Percentiles rank a stretch among this genome's conserved stretches.
phyloP scores from a whole-genome alignment of 2,888 invertebrate genomes.

The Drosophila helvetica region DNA sequence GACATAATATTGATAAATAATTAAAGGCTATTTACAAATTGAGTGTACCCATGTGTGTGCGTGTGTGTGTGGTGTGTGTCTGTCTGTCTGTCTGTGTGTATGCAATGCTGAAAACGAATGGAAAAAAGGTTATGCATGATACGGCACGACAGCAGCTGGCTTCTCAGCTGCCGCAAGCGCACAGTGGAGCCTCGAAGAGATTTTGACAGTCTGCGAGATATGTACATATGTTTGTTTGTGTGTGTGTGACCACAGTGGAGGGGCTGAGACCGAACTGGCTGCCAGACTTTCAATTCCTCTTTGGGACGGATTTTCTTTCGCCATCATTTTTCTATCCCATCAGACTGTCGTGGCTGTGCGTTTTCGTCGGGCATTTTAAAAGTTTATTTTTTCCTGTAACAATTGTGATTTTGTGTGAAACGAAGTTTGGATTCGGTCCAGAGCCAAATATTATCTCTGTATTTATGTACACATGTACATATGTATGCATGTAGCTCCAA shows the following conservation, averaged over 20 bases:
- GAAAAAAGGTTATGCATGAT: conserved; percentile 41
- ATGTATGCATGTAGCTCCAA: neutral
- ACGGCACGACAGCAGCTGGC: conserved; percentile 38
- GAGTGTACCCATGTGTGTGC: conserved; percentile 6
- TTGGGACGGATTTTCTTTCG: conserved; percentile 39
- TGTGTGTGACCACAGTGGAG: conserved; percentile 3
- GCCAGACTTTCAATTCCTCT: conserved; percentile 45
- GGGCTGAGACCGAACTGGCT: conserved; percentile 15
- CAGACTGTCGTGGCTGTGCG: conserved; percentile 9
- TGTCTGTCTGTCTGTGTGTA: conserved; percentile 31
- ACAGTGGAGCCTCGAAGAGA: conserved; percentile 35
- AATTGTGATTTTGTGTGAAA: neutral
- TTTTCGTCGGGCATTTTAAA: conserved; percentile 26
- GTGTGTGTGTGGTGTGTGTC: conserved; percentile 14
- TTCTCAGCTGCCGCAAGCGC: conserved; percentile 23
- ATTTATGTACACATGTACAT: neutral
- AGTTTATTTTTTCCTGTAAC: neutral
- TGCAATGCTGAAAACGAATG: conserved; percentile 45
- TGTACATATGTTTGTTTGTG: conserved; percentile 10
- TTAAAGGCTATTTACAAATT: conserved; percentile 28
- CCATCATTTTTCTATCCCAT: conserved; percentile 40
- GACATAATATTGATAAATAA: conserved; percentile 48
- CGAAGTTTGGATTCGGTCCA: neutral
- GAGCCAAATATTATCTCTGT: neutral
- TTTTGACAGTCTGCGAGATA: conserved; percentile 12